Evolutionary conservation across 2,797 vertebrate genomes (phyloP), one percentile per base, ranked within the genome.

Genomic region (Sphaeramia orbicularis): DNA sequence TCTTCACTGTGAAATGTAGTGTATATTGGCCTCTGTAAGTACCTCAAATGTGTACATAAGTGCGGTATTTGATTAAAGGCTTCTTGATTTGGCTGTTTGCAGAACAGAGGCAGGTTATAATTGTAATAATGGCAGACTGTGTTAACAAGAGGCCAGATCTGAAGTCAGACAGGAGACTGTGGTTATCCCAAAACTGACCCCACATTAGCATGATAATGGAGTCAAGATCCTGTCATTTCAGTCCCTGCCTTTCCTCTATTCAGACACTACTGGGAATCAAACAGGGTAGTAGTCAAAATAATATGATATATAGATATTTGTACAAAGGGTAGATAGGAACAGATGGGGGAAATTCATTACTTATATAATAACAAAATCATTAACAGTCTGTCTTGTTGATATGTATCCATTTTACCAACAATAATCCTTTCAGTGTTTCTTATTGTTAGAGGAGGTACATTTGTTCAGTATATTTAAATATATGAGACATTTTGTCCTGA

Each of bases 1-100:
- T 30, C 7, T 30, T 30, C 27, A 30, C 3, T 30, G 7, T 4
- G 27, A 30, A 30, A 30, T 30, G 27, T 4, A 30, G 27, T 30
- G 30, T n/a, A n/a, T n/a, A n/a, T n/a, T 38, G 38, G 2, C 36
- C 4, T 38, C 2, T 38, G n/a, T n/a, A n/a, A n/a, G n/a, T n/a
- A n/a, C n/a, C n/a, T n/a, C n/a, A n/a, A n/a, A n/a, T n/a, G n/a
- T n/a, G n/a, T 38, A 38, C 3, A 38, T 38, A 10, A 38, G 14
- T 40, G 10, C 11, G 38, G 12, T 12, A 14, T 14, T 40, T 40
- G 38, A 13, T 13, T 61, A 47, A 70, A 81, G 55, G 79, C 48
- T 73, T 41, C 54, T 83, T 77, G 52, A 82, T 84, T 54, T 62
- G 76, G 57, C 61, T 81, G 78, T 84, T 82, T 84, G 75, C 59